A percentile compares a stretch with the other conserved stretches of the same genome.
phyloP scores from a whole-genome alignment of 2,113 vertebrate species.

The Natator depressus region DNA sequence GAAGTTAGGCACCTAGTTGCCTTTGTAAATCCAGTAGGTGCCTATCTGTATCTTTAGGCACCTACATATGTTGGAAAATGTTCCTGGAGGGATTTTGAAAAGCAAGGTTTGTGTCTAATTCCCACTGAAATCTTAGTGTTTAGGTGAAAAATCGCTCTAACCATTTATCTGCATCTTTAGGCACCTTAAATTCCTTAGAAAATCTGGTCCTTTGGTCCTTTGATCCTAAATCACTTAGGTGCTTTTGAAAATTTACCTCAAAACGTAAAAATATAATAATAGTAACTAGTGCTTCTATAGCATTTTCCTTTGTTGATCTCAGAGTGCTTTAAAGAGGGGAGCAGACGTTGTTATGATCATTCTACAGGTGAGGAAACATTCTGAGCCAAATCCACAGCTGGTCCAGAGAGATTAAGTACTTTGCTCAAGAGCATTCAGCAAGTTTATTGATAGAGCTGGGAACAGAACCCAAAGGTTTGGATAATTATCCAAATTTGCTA shows the following conservation, averaged over 20 bases:
- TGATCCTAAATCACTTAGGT: not conserved
- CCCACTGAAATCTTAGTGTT: not conserved
- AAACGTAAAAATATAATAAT: not conserved
- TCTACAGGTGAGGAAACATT: not conserved
- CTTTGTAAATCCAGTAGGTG: not conserved
- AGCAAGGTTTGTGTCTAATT: not conserved
- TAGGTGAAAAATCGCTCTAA: not conserved
- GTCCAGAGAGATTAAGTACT: rapidly evolving
- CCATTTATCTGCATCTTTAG: not conserved
- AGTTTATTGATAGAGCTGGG: not conserved
- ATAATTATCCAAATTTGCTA: not conserved
- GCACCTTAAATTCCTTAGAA: not conserved
- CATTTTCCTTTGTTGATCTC: not conserved
- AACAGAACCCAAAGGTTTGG: not conserved
- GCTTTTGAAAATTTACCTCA: not conserved
- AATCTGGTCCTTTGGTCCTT: not conserved
- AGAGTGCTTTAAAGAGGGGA: not conserved
- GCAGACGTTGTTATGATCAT: not conserved
- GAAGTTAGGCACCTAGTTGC: not conserved
- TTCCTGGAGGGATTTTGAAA: not conserved
- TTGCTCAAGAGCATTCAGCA: not conserved
- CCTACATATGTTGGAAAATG: no score
- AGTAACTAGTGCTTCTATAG: not conserved
- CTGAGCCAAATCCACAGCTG: rapidly evolving
- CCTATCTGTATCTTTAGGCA: no score